Evolutionary conservation across 2,888 invertebrate genomes (phyloP), one percentile per base, ranked within the genome.

Genomic region (Sinohyriopsis cumingii): DNA sequence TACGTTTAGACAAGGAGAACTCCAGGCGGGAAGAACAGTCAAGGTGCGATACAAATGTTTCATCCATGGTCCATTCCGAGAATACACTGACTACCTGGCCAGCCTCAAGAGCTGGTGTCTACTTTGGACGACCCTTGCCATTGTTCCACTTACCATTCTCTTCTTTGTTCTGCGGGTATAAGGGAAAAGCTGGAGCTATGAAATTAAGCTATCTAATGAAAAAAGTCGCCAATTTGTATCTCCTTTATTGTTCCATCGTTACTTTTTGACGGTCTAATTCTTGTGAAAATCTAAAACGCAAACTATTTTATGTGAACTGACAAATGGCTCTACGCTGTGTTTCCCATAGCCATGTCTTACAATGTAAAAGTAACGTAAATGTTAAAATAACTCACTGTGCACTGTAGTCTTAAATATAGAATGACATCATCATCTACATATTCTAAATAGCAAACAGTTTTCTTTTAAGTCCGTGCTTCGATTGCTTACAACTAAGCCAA

Each of bases 51-150:
- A 85, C 77, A 80, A 76, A 53, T 90, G 90, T 67, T 65, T 65
- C 9, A 79, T 76, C 0, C 90, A 90, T 73, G 89, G 89, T 1
- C 62, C 76, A 1, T 90, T 81, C 76, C 73, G 89, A 15, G 80
- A 80, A n/a, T 90, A 90, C 77, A 84, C 84, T 28, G 87, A 89
- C 62, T 85, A 84, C 63, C 78, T 90, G 45, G 72, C 72, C 5
- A 67, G 78, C 15, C 72, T 87, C 33, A 89, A 88, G 77, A 88
- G 86, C 81, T 90, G 90, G 90, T 86, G 88, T 62, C 73, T 90
- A 5, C 73, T 90, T 22, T 85, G 86, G 82, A 77, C 81, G 1
- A 87, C 87, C 6, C 60, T 90, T 15, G 66, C 79, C 33, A 86
- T 89, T 62, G 73, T 90, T 18, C 90, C 90, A 0, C 83, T 90